Base-by-base conservation (phyloP, 2,888 invertebrate species). In the Nasonia oneida region DNA sequence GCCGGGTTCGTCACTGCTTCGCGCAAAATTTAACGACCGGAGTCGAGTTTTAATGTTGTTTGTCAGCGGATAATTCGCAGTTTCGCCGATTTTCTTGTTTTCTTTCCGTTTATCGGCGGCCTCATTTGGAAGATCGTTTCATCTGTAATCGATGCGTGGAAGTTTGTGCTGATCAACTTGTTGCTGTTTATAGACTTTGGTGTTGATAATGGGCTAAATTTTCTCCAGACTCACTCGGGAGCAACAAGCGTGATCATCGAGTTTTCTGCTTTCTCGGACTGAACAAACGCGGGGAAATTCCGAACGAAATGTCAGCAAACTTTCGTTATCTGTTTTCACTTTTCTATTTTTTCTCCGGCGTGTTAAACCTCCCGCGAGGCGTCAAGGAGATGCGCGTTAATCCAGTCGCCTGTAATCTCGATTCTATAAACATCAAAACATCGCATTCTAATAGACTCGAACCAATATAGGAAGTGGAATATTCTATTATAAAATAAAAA, bases 241-340 rank as follows among this genome's bases (percentile, higher is more conserved):
- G 23, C 57, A 53, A 53, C 57, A 15, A 15, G 12, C 42, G 77
- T 71, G 42, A 77, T 4, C 71, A 57, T n/a, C n/a, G 42, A 71
- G 18, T 71, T 76, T 77, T 83, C n/a, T 70, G 29, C 18, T 61
- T 71, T 77, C 61, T 77, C 42, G 42, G 29, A 57, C n/a, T 71
- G 71, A 50, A 42, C 37, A 83, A 73, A 83, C 61, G 61, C 14
- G n/a, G 83, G 47, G 33, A 83, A 73, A 37, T 83, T 83, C 83
- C 71, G 61, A 15, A 37, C 42, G 18, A 83, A 71, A 42, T 37
- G 14, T 78, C 70, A 77, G 61, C 71, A 71, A 73, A 77, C 29
- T 33, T 73, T n/a, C 37, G 23, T 42, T 61, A 77, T 77, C 77
- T 61, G 57, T n/a, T 61, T 61, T 61, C 3, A 12, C 61, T 64